Percentiles rank a stretch among this genome's conserved stretches.
Evolutionary conservation across 2,113 vertebrate species (phyloP).

Genomic region (Poeciliopsis prolifica): DNA sequence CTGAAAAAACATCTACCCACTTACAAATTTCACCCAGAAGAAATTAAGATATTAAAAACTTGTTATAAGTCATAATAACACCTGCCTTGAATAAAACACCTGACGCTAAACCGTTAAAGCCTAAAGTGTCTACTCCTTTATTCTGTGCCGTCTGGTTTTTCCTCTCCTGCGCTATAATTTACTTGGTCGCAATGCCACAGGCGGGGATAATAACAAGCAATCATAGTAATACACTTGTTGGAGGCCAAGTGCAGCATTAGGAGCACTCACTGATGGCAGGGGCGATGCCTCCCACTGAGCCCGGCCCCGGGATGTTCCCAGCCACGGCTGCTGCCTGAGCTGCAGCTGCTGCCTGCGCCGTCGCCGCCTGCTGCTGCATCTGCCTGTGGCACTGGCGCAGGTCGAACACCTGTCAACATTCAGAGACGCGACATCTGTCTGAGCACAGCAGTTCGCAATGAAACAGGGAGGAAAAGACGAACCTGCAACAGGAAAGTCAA

Average conservation of each 20-base stretch:
- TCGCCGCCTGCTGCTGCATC: slow-evolving; percentile 99
- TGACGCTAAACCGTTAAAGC: neutral
- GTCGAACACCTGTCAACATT: slow-evolving; percentile 89
- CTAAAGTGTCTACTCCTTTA: neutral
- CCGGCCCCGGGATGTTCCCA: slow-evolving; percentile 94
- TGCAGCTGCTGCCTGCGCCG: slow-evolving; percentile 92
- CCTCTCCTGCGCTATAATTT: neutral
- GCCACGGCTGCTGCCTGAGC: slow-evolving; percentile 95
- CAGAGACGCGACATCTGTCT: neutral
- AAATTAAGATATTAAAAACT: too few relatives aligned
- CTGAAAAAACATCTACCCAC: too few relatives aligned
- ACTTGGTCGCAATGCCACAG: neutral
- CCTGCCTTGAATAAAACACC: neutral
- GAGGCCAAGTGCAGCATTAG: slow-evolving; percentile 17
- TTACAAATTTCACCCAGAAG: too few relatives aligned
- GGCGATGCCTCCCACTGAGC: slow-evolving; percentile 96
- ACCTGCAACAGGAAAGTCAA: neutral
- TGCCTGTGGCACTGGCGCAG: slow-evolving; percentile 95
- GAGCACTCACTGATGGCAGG: slow-evolving; percentile 94
- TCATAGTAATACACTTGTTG: slow-evolving; percentile 28
- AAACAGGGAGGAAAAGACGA: neutral
- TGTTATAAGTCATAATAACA: neutral
- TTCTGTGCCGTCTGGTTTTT: neutral
- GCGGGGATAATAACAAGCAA: slow-evolving; percentile 6
- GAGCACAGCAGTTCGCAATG: neutral